Conservation (phyloP, 2,888 invertebrate genomes). For the Cartodere bifasciata region DNA sequence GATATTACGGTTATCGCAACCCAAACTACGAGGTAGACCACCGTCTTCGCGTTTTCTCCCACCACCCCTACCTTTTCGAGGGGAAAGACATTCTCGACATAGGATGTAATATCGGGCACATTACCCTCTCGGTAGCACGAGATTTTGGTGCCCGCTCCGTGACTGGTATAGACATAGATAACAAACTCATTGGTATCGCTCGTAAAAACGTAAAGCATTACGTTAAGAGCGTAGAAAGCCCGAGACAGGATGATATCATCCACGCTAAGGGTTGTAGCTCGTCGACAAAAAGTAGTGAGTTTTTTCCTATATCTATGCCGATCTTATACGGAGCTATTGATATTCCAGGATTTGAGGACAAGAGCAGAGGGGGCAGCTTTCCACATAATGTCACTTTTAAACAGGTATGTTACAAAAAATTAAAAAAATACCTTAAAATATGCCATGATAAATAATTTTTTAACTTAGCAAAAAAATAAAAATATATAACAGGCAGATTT, state of each 20-base stretch:
- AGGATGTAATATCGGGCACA: constrained; percentile 95
- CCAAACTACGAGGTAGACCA: constrained; percentile 69
- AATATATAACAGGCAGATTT: too few species aligned
- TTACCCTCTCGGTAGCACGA: constrained; percentile 81
- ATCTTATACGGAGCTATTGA: constrained; percentile 73
- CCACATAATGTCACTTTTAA: constrained; percentile 85
- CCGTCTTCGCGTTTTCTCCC: constrained; percentile 67
- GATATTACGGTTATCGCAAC: constrained; percentile 92
- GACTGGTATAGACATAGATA: constrained; percentile 91
- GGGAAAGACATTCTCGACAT: constrained; percentile 90
- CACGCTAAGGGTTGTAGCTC: constrained; percentile 6
- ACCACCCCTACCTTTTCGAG: constrained; percentile 69
- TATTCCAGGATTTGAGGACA: constrained; percentile 40
- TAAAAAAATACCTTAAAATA: too few species aligned
- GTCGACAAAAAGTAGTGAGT: constrained; percentile 34
- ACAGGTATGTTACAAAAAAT: constrained; percentile 56
- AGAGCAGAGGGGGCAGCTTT: constrained; percentile 45
- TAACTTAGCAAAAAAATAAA: too few species aligned
- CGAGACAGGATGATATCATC: constrained; percentile 18
- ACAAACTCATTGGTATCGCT: constrained; percentile 64
- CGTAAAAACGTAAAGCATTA: constrained; percentile 62
- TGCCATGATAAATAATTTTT: too few species aligned
- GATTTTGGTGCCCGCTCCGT: constrained; percentile 76
- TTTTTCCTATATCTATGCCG: constrained; percentile 82
- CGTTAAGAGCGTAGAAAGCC: constrained; percentile 36